Base-by-base conservation (phyloP, 64 coral and sea anemone species). In the Orbicella faveolata region DNA sequence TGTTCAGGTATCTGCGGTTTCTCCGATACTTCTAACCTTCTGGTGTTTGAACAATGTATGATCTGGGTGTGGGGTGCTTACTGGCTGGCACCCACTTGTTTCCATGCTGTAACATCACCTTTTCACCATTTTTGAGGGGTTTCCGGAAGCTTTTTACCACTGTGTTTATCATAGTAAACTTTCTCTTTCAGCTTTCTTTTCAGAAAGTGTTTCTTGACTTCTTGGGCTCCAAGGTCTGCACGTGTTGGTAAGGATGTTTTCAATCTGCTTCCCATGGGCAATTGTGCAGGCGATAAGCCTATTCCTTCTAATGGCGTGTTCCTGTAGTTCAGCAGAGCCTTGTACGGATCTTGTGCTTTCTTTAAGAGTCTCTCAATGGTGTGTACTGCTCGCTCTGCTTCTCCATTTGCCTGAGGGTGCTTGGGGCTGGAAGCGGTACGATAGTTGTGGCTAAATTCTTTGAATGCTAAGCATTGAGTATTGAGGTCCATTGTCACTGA, bases 401-500 rank as follows among this genome's bases (percentile, higher is more conserved):
- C 62, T 19, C 90, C 90, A 89, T 96, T 96, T 73, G 90, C 54
- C 74, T 89, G 87, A 73, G 86, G 70, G 73, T 16, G 87, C 52
- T 6, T 53, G 0, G 52, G 85, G 66, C 89, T 96, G 65, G 85
- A 89, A n/a, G n/a, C n/a, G n/a, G n/a, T n/a, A n/a, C n/a, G n/a
- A n/a, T n/a, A n/a, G n/a, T n/a, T n/a, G n/a, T n/a, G n/a, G 30
- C 30, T 76, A 66, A 94, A 94, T 39, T 39, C 73, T 51, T 26
- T 37, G 64, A 87, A 94, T 75, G 65, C 93, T 80, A 69, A 81
- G n/a, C 63, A n/a, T 74, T 16, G 83, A 37, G 80, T 75, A 94
- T 73, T 85, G 93, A 33, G 88, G 88, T 15, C 82, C 93, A 89
- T 90, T 90, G 75, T 94, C 89, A 26, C 61, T 86, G 39, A 94